phyloP scores from a whole-genome alignment of 2,888 invertebrate genomes.

The Muschampia plurimacula region DNA sequence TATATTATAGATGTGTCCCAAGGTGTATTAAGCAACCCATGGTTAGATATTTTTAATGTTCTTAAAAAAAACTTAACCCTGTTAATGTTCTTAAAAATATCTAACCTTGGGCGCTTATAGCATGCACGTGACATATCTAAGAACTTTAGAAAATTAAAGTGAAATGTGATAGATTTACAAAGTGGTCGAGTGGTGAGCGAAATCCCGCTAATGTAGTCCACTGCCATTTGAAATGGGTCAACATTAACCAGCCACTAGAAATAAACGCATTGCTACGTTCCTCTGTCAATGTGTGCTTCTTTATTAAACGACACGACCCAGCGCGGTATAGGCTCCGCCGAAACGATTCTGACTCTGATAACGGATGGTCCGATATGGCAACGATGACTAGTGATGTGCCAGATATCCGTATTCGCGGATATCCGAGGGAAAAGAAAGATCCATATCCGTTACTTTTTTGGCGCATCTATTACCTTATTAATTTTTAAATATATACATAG shows the following conservation, averaged over 20 bases:
- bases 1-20: too few relatives aligned
- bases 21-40: too few relatives aligned
- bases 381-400: too few relatives aligned
- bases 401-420: too few relatives aligned
- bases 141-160: not conserved
- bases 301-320: not conserved
- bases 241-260: constrained; percentile 3
- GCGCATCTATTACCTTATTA: too few relatives aligned
- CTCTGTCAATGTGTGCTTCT: not conserved
- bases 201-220: constrained; percentile 3
- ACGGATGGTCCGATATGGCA: too few relatives aligned
- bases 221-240: not conserved
- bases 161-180: constrained; percentile 2
- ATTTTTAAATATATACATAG: too few relatives aligned
- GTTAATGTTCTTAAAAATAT: not conserved
- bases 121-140: not conserved
- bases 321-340: too few relatives aligned
- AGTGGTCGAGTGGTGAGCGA: constrained; percentile 1
- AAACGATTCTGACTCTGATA: too few relatives aligned
- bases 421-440: too few relatives aligned
- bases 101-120: not conserved
- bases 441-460: too few relatives aligned
- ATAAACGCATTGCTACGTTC: not conserved
- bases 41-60: too few relatives aligned
- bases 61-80: not conserved